Evolutionary conservation across 2,888 invertebrate species (phyloP).

Genomic region (Brenthis hecate): DNA sequence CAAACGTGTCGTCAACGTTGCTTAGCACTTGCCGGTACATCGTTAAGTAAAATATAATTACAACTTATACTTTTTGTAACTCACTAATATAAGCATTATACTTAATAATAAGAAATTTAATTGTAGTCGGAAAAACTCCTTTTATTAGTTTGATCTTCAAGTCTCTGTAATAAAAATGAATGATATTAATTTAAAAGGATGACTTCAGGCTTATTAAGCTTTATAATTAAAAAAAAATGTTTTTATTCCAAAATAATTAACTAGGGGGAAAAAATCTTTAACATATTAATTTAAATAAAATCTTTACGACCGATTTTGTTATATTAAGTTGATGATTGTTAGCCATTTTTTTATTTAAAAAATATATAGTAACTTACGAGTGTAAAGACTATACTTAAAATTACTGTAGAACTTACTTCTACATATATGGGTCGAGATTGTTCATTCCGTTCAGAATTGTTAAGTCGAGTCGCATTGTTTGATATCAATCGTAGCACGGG

Average conservation of each 20-base stretch:
- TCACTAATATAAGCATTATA: not conserved
- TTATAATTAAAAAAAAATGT: no score
- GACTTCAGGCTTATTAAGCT: no score
- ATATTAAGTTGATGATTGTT: no score
- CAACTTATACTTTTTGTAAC: no score
- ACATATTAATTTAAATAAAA: not conserved
- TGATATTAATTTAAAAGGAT: not conserved
- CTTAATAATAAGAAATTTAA: constrained; percentile 4
- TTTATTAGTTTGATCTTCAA: constrained; percentile 47
- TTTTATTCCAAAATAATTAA: no score
- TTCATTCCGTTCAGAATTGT: constrained; percentile 35
- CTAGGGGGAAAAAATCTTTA: not conserved
- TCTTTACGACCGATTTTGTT: not conserved
- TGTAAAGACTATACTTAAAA: not conserved
- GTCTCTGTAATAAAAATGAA: constrained; percentile 50
- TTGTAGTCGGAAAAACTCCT: constrained; percentile 18
- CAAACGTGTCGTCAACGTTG: no score
- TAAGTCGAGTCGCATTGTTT: constrained; percentile 41
- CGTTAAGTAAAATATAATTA: no score
- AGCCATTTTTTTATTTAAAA: no score
- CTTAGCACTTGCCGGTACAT: no score
- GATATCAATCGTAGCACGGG: constrained; percentile 61
- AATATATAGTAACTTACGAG: no score
- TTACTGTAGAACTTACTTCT: constrained; percentile 54
- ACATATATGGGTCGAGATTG: constrained; percentile 60